Conservation (phyloP, 2,888 invertebrate species). For the Pandemis cinnamomeana region DNA sequence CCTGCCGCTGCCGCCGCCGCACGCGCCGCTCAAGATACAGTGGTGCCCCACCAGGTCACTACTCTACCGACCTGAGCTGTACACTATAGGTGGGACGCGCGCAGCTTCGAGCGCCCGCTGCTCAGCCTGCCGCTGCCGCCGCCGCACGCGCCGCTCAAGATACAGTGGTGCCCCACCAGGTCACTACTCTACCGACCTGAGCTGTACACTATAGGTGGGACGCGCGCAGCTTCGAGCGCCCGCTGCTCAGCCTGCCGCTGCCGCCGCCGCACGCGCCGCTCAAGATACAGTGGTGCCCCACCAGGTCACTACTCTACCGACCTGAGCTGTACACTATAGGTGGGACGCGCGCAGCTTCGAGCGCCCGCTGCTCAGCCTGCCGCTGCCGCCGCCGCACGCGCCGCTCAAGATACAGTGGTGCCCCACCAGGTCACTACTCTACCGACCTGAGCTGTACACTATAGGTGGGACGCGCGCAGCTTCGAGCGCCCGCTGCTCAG, state of each 20-base stretch:
- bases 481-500: too few relatives aligned
- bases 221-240: conserved; percentile 92
- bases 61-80: too few relatives aligned
- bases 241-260: conserved; percentile 90
- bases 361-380: conserved; percentile 90
- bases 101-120: conserved; percentile 93
- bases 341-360: conserved; percentile 96
- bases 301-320: too few relatives aligned
- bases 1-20: conserved; percentile 87
- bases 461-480: too few relatives aligned
- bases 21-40: conserved; percentile 89
- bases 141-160: conserved; percentile 87
- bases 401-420: conserved; percentile 92
- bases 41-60: too few relatives aligned
- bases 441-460: too few relatives aligned
- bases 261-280: conserved; percentile 87
- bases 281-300: conserved; percentile 93
- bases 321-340: too few relatives aligned
- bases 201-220: too few relatives aligned
- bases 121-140: conserved; percentile 89
- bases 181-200: too few relatives aligned
- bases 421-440: too few relatives aligned
- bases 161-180: too few relatives aligned
- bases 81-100: conserved; percentile 89
- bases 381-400: conserved; percentile 87